These are phyloP conservation scores for Cromileptes altivelis DNA, from an alignment of 2,113 vertebrate genomes.

Conservation along the genomic window DNA sequence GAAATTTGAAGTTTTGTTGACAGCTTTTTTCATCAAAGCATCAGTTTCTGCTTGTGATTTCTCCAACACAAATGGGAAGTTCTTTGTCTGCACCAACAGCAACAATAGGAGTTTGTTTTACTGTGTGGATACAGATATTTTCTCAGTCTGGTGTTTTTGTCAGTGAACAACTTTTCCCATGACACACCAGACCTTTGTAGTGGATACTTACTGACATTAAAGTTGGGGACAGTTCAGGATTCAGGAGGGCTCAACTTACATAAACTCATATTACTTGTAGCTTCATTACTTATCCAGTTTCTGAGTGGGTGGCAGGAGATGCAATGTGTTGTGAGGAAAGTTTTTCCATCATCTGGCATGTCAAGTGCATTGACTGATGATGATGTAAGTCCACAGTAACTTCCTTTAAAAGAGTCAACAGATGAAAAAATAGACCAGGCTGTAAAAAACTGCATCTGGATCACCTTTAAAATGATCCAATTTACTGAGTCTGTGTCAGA, in stretches of 20 bases:
- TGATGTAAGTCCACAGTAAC: slow-evolving; percentile 34
- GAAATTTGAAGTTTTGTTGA: slow-evolving; percentile 48
- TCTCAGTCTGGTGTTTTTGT: background rate
- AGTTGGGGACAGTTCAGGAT: background rate
- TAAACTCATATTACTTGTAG: background rate
- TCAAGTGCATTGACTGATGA: slow-evolving; percentile 26
- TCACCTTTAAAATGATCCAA: background rate
- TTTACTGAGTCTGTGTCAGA: background rate
- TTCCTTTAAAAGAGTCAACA: slow-evolving; percentile 22
- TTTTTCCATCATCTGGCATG: background rate
- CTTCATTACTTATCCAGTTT: slow-evolving; percentile 1
- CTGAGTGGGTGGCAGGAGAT: background rate
- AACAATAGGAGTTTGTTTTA: slow-evolving; percentile 14
- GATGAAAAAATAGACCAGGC: background rate
- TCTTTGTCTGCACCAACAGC: slow-evolving; percentile 22
- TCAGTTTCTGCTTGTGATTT: slow-evolving; percentile 27
- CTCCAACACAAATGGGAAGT: slow-evolving; percentile 6
- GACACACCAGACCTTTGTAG: background rate
- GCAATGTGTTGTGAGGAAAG: background rate
- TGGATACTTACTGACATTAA: background rate
- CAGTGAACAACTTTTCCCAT: slow-evolving; percentile 4
- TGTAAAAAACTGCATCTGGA: slow-evolving; percentile 12
- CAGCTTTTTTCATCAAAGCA: slow-evolving; percentile 46
- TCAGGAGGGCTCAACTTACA: background rate
- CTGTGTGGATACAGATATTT: background rate